Conservation (phyloP, 1,140 invertebrate genomes). For the Asbolus verrucosus region DNA sequence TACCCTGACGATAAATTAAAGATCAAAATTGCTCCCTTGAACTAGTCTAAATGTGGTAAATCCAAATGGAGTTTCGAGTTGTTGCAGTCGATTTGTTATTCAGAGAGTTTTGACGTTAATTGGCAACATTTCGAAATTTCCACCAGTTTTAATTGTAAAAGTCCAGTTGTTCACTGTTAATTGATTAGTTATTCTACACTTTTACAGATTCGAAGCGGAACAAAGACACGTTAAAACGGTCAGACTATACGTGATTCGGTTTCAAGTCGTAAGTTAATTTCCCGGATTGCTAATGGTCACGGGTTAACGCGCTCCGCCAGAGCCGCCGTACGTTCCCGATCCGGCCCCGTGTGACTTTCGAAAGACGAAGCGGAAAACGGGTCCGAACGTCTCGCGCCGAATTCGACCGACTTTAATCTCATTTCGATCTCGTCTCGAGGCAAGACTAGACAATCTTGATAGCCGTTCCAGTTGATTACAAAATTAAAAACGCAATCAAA, state of each 20-base stretch:
- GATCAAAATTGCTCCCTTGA: too few species aligned
- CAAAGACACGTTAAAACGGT: conserved; percentile 5
- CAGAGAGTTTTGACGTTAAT: too few species aligned
- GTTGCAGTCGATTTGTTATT: too few species aligned
- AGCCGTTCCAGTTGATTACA: not conserved
- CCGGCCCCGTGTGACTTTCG: not conserved
- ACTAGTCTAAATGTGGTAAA: too few species aligned
- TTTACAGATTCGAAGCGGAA: not conserved
- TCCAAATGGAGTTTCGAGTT: too few species aligned
- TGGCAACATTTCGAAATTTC: too few species aligned
- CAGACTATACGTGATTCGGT: conserved; percentile 1
- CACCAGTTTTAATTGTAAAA: too few species aligned
- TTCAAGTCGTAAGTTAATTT: not conserved
- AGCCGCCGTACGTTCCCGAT: too few species aligned
- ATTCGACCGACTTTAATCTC: not conserved
- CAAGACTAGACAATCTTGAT: conserved; percentile 3
- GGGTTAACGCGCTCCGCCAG: too few species aligned
- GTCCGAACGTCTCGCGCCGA: not conserved
- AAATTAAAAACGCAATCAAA: conserved; percentile 5
- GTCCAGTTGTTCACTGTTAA: not conserved
- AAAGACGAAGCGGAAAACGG: not conserved
- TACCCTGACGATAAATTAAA: too few species aligned
- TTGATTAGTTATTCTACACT: conserved; percentile 2
- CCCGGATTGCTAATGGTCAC: too few species aligned
- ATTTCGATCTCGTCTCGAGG: conserved; percentile 9